Evolutionary conservation across 2,797 vertebrate genomes (phyloP), one percentile per base, ranked within the genome.

Genomic region (Scolopax bukidnonensis): DNA sequence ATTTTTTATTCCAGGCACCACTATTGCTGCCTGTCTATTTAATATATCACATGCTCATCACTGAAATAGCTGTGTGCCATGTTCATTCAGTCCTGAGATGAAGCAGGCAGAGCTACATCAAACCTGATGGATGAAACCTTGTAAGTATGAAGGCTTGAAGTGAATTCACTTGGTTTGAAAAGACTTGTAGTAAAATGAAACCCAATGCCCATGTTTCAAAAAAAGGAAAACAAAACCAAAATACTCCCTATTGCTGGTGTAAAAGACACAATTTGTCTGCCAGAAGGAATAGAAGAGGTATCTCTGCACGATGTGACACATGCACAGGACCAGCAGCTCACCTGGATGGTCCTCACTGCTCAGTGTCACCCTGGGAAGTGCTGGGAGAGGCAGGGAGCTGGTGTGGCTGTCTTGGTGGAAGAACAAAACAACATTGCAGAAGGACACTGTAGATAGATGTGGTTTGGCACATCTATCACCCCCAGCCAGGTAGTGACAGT

Each of bases 331-430:
- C 61, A 76, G 67, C 30, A 70, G 3, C 81, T 96, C 94, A 94
- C 90, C 95, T 94, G 95, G 59, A 28, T 79, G 87, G 57, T 89
- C 89, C 57, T 95, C 30, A 0, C 47, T 87, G 63, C 83, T 96
- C 1, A 13, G 69, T 0, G n/a, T 89, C 90, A 91, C 87, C 11
- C 59, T 43, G 2, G 84, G 54, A 16, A 93, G 85, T 2, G 11
- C 83, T 2, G 47, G 81, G 4, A 95, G 87, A 76, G 95, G 80
- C 50, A 95, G 71, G 51, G 95, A 94, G 61, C 90, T 96, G 84
- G 89, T 90, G 45, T 74, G 81, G 43, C 65, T 93, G 80, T 94
- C 97, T 97, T 95, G 83, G 78, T 64, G 59, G 71, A 93, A 90
- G 41, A 94, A 84, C 21, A 90, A 83, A 80, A 47, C 61, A 92